Conservation (phyloP, 2,888 invertebrate genomes). For the Agelastica alni region DNA sequence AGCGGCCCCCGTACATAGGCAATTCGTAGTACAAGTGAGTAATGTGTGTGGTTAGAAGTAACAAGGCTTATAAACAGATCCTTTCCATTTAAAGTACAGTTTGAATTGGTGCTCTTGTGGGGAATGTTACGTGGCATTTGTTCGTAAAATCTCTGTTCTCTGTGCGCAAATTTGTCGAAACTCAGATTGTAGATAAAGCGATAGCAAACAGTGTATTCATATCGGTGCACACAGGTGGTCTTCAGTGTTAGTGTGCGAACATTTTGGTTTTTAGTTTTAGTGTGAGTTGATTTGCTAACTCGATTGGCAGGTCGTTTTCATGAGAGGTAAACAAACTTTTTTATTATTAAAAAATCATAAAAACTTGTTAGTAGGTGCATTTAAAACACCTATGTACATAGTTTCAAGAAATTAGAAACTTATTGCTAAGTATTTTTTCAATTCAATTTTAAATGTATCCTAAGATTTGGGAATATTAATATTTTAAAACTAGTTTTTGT, state of each 20-base stretch:
- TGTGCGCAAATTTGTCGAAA: conserved; percentile 14
- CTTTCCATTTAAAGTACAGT: conserved; percentile 7
- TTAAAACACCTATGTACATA: too few species aligned
- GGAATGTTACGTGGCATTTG: conserved; percentile 15
- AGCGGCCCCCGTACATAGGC: conserved; percentile 2
- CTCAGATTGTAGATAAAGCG: conserved; percentile 6
- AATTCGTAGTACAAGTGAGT: conserved; percentile 1
- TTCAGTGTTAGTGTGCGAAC: background rate
- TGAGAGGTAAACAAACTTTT: conserved; percentile 11
- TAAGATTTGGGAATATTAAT: too few species aligned
- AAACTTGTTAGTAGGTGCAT: too few species aligned
- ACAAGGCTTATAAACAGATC: conserved; percentile 6
- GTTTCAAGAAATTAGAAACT: too few species aligned
- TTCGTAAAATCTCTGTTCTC: conserved; percentile 4
- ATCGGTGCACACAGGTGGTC: conserved; percentile 10
- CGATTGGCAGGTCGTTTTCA: background rate
- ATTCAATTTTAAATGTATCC: too few species aligned
- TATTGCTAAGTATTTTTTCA: too few species aligned
- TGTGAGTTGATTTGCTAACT: background rate
- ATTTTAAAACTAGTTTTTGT: too few species aligned
- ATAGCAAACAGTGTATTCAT: conserved; percentile 7
- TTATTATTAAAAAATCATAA: too few species aligned
- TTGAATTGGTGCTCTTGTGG: conserved; percentile 1
- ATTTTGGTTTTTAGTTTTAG: conserved; percentile 9
- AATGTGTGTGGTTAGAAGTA: background rate